These are phyloP conservation scores for Xenotilapia caudafasciata DNA, from an alignment of 2,113 vertebrate species.

Conservation along the genomic window DNA sequence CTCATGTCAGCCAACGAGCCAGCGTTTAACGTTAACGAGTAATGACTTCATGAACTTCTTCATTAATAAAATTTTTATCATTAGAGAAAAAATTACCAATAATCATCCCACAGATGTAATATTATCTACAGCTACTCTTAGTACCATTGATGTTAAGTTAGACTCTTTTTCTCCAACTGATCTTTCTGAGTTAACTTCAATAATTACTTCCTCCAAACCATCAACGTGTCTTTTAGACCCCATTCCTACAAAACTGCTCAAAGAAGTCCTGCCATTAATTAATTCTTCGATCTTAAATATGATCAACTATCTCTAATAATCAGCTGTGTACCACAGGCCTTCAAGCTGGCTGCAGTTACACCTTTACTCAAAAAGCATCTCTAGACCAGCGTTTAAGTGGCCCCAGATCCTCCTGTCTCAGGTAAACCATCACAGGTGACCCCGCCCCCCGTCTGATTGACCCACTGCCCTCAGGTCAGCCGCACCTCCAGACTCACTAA, in stretches of 20 bases:
- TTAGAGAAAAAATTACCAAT: rapidly evolving
- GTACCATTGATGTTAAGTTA: too few relatives aligned
- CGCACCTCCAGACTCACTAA: too few relatives aligned
- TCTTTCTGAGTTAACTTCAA: background rate
- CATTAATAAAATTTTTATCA: rapidly evolving
- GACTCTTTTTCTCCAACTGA: rapidly evolving
- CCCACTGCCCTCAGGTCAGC: too few relatives aligned
- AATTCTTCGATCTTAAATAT: rapidly evolving
- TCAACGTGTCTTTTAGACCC: background rate
- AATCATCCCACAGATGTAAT: background rate
- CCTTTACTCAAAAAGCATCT: background rate
- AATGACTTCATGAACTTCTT: background rate
- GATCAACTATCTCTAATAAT: background rate
- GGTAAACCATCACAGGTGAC: too few relatives aligned
- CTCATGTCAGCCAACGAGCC: background rate
- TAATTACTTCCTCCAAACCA: background rate
- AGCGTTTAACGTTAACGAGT: background rate
- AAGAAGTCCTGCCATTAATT: background rate
- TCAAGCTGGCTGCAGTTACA: rapidly evolving
- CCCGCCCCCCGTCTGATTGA: too few relatives aligned
- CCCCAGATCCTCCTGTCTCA: too few relatives aligned
- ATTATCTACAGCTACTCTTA: background rate
- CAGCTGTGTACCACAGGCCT: background rate
- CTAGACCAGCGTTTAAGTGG: too few relatives aligned
- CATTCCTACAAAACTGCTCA: background rate